Evolutionary conservation across 2,888 invertebrate genomes (phyloP).

Genomic region (Acanthosepion esculentum): DNA sequence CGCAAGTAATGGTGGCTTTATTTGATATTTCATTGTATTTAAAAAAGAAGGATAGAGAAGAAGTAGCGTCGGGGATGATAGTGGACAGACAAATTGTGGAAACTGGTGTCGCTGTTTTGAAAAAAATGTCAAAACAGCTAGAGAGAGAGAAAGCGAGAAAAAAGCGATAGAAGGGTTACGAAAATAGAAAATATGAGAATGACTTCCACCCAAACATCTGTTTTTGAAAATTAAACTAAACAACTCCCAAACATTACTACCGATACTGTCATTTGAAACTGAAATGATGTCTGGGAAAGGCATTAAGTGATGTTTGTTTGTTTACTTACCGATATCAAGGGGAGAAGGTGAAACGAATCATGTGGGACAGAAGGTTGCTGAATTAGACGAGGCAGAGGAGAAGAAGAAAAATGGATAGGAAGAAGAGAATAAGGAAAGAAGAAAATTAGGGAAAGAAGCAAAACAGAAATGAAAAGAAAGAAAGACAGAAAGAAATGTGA

Average conservation of each 20-base stretch:
- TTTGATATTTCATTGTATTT: too few relatives aligned
- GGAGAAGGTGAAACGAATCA: slow-evolving; percentile 33
- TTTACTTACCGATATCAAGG: not conserved
- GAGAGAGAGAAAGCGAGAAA: not conserved
- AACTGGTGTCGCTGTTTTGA: not conserved
- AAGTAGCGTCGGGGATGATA: not conserved
- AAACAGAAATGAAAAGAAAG: not conserved
- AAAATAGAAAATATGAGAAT: not conserved
- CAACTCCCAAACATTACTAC: not conserved
- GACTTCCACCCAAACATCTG: not conserved
- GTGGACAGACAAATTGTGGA: not conserved
- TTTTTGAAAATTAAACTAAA: slow-evolving; percentile 1
- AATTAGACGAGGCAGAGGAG: not conserved
- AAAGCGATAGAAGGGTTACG: not conserved
- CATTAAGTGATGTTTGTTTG: slow-evolving; percentile 33
- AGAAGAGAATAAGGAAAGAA: not conserved
- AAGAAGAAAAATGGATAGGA: not conserved
- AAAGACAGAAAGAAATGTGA: not conserved
- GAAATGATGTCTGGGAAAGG: not conserved
- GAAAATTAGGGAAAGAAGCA: not conserved
- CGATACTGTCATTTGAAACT: slow-evolving; percentile 21
- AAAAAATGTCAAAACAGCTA: not conserved
- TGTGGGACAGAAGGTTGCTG: not conserved
- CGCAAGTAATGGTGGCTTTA: not conserved
- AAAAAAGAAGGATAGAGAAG: too few relatives aligned